Evolutionary conservation across 2,797 vertebrate species (phyloP).

Genomic region (Rhabdomys pumilio): DNA sequence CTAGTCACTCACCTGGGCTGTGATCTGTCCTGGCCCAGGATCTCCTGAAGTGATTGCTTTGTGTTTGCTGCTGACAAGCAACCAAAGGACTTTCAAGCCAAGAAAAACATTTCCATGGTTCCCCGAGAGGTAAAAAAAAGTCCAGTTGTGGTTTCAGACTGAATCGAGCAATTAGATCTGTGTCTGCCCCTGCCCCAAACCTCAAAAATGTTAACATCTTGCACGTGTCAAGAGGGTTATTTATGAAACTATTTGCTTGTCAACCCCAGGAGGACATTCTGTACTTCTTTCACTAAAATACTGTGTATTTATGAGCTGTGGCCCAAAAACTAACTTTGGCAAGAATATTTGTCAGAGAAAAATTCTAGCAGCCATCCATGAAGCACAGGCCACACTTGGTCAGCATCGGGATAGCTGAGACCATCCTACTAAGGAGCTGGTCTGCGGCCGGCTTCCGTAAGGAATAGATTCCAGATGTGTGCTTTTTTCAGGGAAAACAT

Average conservation of each 20-base stretch:
- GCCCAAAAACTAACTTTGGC: slow-evolving; percentile 86
- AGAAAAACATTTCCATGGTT: slow-evolving; percentile 72
- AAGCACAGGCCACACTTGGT: slow-evolving; percentile 67
- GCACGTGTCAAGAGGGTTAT: slow-evolving; percentile 87
- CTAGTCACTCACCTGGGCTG: slow-evolving; percentile 60
- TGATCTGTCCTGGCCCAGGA: neutral
- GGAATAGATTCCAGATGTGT: slow-evolving; percentile 67
- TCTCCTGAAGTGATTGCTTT: slow-evolving; percentile 38
- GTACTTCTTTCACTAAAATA: slow-evolving; percentile 86
- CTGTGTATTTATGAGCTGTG: slow-evolving; percentile 88
- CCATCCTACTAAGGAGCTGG: neutral
- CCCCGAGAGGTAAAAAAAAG: slow-evolving; percentile 66
- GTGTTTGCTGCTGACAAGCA: slow-evolving; percentile 43
- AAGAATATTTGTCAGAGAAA: slow-evolving; percentile 82
- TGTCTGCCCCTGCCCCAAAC: slow-evolving; percentile 79
- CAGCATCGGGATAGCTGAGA: neutral
- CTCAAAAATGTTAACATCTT: slow-evolving; percentile 86
- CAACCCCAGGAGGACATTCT: slow-evolving; percentile 88
- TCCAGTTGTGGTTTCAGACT: slow-evolving; percentile 75
- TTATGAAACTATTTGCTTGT: slow-evolving; percentile 88
- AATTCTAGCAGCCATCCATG: slow-evolving; percentile 72
- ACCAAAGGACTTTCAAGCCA: slow-evolving; percentile 67
- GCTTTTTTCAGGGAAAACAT: slow-evolving; percentile 30
- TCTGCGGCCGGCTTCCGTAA: neutral
- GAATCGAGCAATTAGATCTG: slow-evolving; percentile 77